Conservation (phyloP, 2,113 vertebrate genomes). For the Crotalus helleri region DNA sequence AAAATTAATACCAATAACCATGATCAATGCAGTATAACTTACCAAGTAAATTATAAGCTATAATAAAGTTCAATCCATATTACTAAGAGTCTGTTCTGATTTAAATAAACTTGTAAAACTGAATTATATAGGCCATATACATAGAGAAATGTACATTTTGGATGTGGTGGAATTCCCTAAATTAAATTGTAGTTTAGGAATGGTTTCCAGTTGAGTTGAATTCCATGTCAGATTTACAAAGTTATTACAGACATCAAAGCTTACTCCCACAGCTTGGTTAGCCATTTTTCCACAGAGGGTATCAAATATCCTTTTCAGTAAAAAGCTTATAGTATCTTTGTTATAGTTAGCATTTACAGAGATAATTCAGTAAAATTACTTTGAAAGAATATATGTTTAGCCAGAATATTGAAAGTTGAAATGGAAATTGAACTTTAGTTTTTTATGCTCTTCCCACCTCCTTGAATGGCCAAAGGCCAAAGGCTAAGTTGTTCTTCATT, state of each 20-base stretch:
- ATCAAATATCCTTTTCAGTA: background rate
- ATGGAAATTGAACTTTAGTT: background rate
- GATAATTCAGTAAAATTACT: background rate
- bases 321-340: background rate
- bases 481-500: background rate
- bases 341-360: background rate
- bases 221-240: background rate
- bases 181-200: background rate
- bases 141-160: background rate
- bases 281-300: background rate
- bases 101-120: background rate
- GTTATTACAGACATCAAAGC: background rate
- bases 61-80: background rate
- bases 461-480: background rate
- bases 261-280: background rate
- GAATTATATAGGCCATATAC: background rate
- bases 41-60: background rate
- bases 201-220: background rate
- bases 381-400: background rate
- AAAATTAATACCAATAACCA: background rate
- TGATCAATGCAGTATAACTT: background rate
- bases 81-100: background rate
- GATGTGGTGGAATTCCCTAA: background rate
- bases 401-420: background rate
- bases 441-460: background rate